These are phyloP conservation scores for Acleris emargana DNA, from an alignment of 2,888 invertebrate species.

Conservation along the genomic window DNA sequence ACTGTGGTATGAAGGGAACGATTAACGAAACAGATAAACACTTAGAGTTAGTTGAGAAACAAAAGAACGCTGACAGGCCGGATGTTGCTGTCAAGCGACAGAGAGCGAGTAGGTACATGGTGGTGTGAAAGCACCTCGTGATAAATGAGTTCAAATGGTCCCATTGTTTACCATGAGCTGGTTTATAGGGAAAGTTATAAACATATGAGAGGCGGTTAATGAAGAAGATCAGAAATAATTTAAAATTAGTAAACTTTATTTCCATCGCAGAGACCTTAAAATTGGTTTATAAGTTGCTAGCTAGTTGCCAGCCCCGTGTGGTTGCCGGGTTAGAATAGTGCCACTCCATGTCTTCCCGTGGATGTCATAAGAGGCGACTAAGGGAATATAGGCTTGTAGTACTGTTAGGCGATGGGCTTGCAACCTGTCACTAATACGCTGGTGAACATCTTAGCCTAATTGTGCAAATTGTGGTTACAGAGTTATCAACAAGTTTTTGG, in stretches of 20 bases:
- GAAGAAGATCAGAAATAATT: not conserved
- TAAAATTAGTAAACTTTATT: too few species aligned
- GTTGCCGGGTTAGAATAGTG: too few species aligned
- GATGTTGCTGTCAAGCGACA: slow-evolving; percentile 44
- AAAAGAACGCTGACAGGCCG: slow-evolving; percentile 46
- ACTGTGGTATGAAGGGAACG: slow-evolving; percentile 48
- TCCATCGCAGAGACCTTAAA: not conserved
- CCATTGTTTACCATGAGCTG: slow-evolving; percentile 13
- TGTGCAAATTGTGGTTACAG: too few species aligned
- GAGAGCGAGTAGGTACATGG: slow-evolving; percentile 4
- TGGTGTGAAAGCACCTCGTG: slow-evolving; percentile 22
- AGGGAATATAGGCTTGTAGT: too few species aligned
- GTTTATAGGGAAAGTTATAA: slow-evolving; percentile 12
- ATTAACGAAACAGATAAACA: slow-evolving; percentile 56
- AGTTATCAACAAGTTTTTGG: too few species aligned
- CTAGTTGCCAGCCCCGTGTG: too few species aligned
- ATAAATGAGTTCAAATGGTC: slow-evolving; percentile 13
- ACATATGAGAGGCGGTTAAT: slow-evolving; percentile 16
- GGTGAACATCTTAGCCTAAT: too few species aligned
- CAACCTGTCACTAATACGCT: too few species aligned
- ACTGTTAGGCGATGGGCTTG: too few species aligned
- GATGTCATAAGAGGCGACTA: too few species aligned
- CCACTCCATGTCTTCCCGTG: too few species aligned
- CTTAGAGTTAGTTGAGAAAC: slow-evolving; percentile 40
- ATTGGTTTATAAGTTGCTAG: not conserved